Conservation (phyloP, 2,888 invertebrate species). For the Nephrocerus scutellatus region DNA sequence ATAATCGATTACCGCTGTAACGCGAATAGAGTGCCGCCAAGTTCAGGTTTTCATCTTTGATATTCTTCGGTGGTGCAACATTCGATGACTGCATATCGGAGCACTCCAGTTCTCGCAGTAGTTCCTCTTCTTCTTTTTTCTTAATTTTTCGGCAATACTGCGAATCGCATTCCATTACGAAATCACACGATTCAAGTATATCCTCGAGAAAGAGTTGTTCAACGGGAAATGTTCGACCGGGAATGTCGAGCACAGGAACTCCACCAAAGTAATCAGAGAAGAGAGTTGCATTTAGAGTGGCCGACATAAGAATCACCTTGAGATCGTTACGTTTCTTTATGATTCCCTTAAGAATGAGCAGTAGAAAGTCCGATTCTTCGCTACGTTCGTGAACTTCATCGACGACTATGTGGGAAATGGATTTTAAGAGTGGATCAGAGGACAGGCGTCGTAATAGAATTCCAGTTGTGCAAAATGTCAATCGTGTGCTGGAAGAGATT, state of each 20-base stretch:
- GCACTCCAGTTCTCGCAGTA: slow-evolving; percentile 60
- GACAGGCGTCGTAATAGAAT: slow-evolving; percentile 78
- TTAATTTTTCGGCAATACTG: slow-evolving; percentile 54
- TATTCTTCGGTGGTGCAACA: slow-evolving; percentile 54
- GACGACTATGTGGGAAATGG: slow-evolving; percentile 76
- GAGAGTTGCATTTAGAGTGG: slow-evolving; percentile 77
- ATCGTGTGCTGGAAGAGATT: slow-evolving; percentile 66
- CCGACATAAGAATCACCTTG: slow-evolving; percentile 87
- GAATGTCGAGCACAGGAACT: slow-evolving; percentile 72
- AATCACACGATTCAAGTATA: slow-evolving; percentile 60
- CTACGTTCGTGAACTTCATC: slow-evolving; percentile 93
- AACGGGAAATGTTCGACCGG: slow-evolving; percentile 79
- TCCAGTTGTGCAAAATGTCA: slow-evolving; percentile 91
- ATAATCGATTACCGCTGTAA: slow-evolving; percentile 51
- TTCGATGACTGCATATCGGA: slow-evolving; percentile 55
- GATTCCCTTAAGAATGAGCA: slow-evolving; percentile 74
- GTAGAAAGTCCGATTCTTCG: slow-evolving; percentile 82
- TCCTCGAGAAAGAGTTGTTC: slow-evolving; percentile 76
- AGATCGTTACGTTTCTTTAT: slow-evolving; percentile 65
- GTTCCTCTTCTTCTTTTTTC: slow-evolving; percentile 53
- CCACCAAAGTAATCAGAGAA: slow-evolving; percentile 76
- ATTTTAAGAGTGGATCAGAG: slow-evolving; percentile 65
- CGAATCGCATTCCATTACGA: slow-evolving; percentile 57
- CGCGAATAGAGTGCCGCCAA: slow-evolving; percentile 61
- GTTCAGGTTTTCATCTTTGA: slow-evolving; percentile 65